These are phyloP conservation scores for Grapholita molesta DNA, from an alignment of 1,140 invertebrate genomes.

Conservation along the genomic window DNA sequence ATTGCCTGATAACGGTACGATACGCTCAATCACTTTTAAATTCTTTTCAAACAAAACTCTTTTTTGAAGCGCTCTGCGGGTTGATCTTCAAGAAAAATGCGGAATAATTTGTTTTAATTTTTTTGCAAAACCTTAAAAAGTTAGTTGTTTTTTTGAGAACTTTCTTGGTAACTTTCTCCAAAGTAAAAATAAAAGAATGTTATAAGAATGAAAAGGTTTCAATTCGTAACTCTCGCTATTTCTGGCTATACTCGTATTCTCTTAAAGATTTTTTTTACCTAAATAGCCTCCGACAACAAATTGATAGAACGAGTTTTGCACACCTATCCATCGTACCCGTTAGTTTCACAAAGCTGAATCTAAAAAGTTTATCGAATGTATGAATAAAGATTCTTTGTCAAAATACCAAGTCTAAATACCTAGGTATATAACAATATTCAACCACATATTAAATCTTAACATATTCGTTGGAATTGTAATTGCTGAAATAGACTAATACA, in stretches of 20 bases:
- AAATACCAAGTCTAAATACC: too few relatives aligned
- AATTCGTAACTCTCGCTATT: neutral
- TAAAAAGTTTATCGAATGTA: neutral
- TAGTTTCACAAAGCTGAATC: neutral
- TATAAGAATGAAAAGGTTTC: neutral
- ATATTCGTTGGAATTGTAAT: too few relatives aligned
- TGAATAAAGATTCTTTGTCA: neutral
- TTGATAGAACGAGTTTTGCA: neutral
- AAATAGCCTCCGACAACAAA: neutral
- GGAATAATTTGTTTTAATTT: neutral
- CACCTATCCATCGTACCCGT: neutral
- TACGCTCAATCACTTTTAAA: slow-evolving; percentile 1
- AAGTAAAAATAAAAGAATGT: neutral
- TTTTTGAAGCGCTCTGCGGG: neutral
- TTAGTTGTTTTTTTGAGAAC: neutral
- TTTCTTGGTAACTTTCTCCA: neutral
- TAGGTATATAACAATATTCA: too few relatives aligned
- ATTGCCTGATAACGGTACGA: neutral
- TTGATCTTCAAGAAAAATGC: neutral
- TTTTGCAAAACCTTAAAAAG: neutral
- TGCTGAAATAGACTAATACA: too few relatives aligned
- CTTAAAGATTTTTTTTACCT: neutral
- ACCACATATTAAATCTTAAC: too few relatives aligned
- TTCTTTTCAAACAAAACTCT: neutral
- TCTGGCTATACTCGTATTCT: neutral